Base-by-base conservation (phyloP, 2,113 vertebrate species). In the Trichechus manatus region DNA sequence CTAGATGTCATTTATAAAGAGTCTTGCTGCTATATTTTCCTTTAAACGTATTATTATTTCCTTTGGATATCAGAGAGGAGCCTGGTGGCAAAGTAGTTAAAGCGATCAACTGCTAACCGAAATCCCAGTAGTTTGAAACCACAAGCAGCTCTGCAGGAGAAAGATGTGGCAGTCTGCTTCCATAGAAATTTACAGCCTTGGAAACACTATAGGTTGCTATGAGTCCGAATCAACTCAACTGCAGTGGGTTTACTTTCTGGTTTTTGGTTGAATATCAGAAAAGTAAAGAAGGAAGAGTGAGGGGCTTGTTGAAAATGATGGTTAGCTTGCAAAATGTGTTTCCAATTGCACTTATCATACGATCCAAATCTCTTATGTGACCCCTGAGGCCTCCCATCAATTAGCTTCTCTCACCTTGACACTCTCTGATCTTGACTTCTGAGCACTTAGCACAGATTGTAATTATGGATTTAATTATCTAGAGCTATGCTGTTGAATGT, bases 361-460 rank as follows among this genome's bases (percentile, higher is more conserved):
- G 64, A 42, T 70, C 31, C 15, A 44, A 59, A 61, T 61, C 64
- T 33, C 56, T 64, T 7, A 9, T 20, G 39, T 20, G 50, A 27
- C 4, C 9, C 27, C 42, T 4, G 0, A 61, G 6, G 3, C 0
- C 4, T 44, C 2, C 70, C 1, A 1, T 3, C 5, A 13, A 5
- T 47, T 66, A 13, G 3, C 23, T 77, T 83, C 29, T 50, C 9
- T 44, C 17, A 13, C 10, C 31, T 53, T 50, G 33, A 29, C 23
- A 29, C 25, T 27, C 33, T 59, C 84, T 50, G 23, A 22, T 56
- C n/a, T 70, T 22, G 59, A 66, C 19, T n/a, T 84, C 77, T 31
- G 31, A 89, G 70, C 63, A 31, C 29, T 72, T 44, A 36, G n/a
- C 42, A 23, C 5, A 25, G 74, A 2, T 66, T 39, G 14, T 29